Evolutionary conservation across 2,113 vertebrate genomes (phyloP).

Genomic region (Sceloporus undulatus): DNA sequence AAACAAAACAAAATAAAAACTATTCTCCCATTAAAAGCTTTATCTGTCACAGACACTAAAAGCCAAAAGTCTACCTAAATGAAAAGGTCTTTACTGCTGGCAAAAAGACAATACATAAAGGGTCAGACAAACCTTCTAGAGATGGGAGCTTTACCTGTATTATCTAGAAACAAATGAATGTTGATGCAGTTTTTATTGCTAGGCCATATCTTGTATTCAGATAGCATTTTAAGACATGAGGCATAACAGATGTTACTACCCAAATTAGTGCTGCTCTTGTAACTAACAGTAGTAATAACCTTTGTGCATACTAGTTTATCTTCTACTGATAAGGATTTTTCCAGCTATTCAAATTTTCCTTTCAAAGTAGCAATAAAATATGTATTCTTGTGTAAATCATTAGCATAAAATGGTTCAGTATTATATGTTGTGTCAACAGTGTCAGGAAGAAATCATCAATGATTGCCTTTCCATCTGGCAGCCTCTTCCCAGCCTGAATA

Average conservation of each 20-base stretch:
- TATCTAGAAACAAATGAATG: background rate
- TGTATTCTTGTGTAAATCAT: constrained; percentile 71
- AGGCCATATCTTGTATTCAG: constrained; percentile 8
- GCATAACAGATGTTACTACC: constrained; percentile 15
- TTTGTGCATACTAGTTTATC: constrained; percentile 69
- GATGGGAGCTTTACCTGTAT: background rate
- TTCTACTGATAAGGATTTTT: constrained; percentile 68
- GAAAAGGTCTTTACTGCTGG: no score
- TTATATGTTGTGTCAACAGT: constrained; percentile 77
- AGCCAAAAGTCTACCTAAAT: no score
- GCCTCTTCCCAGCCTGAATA: constrained; percentile 74
- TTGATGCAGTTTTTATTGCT: background rate
- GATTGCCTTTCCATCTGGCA: constrained; percentile 81
- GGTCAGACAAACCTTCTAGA: no score
- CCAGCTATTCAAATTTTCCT: constrained; percentile 76
- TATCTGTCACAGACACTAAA: no score
- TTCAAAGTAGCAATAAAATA: constrained; percentile 80
- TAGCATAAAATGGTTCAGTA: constrained; percentile 78
- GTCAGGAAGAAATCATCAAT: constrained; percentile 76
- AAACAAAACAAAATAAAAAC: no score
- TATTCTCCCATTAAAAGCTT: no score
- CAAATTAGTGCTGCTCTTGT: constrained; percentile 34
- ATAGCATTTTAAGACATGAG: constrained; percentile 11
- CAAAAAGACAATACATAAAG: no score
- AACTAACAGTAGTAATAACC: constrained; percentile 58